Evolutionary conservation across 2,888 invertebrate species (phyloP), one percentile per base, ranked within the genome.

Genomic region (Rhagophthalmus giganteus): DNA sequence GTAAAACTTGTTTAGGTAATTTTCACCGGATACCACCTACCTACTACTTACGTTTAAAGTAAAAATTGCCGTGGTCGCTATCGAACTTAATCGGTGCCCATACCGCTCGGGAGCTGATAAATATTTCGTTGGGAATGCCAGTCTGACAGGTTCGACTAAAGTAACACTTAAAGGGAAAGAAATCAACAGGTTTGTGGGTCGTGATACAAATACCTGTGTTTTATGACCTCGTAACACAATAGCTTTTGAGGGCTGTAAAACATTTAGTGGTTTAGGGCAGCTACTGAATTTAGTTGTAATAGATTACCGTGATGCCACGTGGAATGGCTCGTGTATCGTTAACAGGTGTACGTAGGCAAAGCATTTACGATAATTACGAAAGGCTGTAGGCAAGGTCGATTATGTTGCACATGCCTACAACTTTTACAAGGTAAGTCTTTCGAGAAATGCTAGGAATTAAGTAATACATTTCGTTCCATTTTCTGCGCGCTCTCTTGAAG

Each of bases 161-260:
- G 60, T 59, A 59, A 55, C 61, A 61, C 61, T 58, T 56, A 54
- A 20, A 26, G 51, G 58, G 46, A 58, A 54, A 55, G 58, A 62
- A 62, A 65, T 65, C 66, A 66, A 66, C 66, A 66, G 66, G 66
- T 66, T 62, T 60, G 59, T 59, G 48, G 63, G 61, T 58, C 61
- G 60, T 59, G 59, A 61, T 59, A 61, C 59, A 64, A 54, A 62
- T 66, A 65, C 64, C 63, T 66, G 61, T 58, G 55, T 59, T 60
- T 60, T 58, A 60, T 54, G 59, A 56, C 55, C 57, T 56, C 57
- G 57, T 58, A 57, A 56, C 57, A 54, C 57, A 60, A 60, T 58
- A 56, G 55, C 54, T 55, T 49, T 57, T 46, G 45, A 52, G 59
- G 57, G 57, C 49, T 52, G 57, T 59, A 59, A 58, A 57, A 54